Evolutionary conservation across 2,797 vertebrate species (phyloP).

Genomic region (Huso huso): DNA sequence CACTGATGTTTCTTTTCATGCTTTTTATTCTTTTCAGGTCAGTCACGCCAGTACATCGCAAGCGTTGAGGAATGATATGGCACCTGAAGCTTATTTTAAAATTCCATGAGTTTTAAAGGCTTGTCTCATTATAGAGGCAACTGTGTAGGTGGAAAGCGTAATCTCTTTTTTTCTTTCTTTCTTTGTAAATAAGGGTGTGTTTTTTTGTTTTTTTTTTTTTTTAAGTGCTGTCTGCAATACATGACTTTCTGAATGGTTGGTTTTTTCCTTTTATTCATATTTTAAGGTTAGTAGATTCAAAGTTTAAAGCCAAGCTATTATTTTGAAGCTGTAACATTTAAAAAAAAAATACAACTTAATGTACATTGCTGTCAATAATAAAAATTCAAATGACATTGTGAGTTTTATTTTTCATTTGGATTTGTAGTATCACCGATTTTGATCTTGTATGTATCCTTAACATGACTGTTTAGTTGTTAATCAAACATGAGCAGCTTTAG

Average conservation of each 20-base stretch:
- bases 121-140: constrained; percentile 99
- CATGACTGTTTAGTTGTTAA: no score
- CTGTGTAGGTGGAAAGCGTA: constrained; percentile 77
- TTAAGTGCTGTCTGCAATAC: constrained; percentile 79
- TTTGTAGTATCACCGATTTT: no score
- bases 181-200: constrained; percentile 77
- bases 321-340: constrained; percentile 57
- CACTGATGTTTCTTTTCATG: constrained; percentile 39
- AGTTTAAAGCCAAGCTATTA: constrained; percentile 2
- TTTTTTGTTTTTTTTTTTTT: constrained; percentile 49
- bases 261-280: constrained; percentile 80
- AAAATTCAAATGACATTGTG: constrained; percentile 4
- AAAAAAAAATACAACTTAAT: constrained; percentile 50
- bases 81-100: constrained; percentile 73
- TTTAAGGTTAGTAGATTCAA: constrained; percentile 62
- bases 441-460: no score
- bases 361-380: constrained; percentile 61
- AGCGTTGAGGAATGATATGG: constrained; percentile 82
- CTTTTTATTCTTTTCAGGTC: constrained; percentile 83
- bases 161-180: constrained; percentile 57
- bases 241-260: constrained; percentile 66
- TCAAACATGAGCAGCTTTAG: no score
- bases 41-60: constrained; percentile 79
- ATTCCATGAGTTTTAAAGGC: constrained; percentile 99
- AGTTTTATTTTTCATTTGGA: no score